Evolutionary conservation across 1,140 invertebrate species (phyloP), one percentile per base, ranked within the genome.

Genomic region (Batillaria attramentaria): DNA sequence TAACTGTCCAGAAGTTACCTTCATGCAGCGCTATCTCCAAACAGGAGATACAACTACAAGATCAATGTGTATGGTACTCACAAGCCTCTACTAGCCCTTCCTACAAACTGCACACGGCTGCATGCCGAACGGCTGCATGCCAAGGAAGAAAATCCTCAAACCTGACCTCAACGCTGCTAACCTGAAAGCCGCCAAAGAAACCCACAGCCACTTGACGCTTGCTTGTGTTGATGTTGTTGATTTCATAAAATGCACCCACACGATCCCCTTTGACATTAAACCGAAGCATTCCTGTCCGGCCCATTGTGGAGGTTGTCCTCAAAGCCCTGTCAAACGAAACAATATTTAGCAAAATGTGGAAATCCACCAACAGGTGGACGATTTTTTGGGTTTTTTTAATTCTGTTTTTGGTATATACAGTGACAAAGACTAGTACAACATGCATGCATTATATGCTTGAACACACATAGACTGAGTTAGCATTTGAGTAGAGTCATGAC

Each of bases 251-350:
- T 1, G 97, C 96, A 90, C 95, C 95, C 57, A 97, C 95, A 77
- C 97, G 93, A 90, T 99, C 97, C 0, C 97, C 97, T 89, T 96
- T 96, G 86, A 97, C 96, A 88, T 98, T 97, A 89, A 98, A 98
- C 0, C 95, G 96, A 0, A 97, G 95, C 91, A 95, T 94, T 3
- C 97, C 97, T 0, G 97, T 98, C n/a, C 93, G 93, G 1, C 96
- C 96, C 85, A 94, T 93, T 8, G 94, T 85, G 35, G 65, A 73
- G 46, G 81, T 79, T 13, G 70, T 60, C 60, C 83, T 84, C 54
- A 86, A 74, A 18, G 57, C 65, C 24, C 84, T 87, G 46, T 6
- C 74, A 69, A 41, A 74, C 3, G n/a, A 35, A 24, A 81, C 24
- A 70, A 31, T 13, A 24, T 13, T 24, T 70, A 42, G 31, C 20